phyloP scores from a whole-genome alignment of 2,797 vertebrate species.

The Macropodus opercularis region DNA sequence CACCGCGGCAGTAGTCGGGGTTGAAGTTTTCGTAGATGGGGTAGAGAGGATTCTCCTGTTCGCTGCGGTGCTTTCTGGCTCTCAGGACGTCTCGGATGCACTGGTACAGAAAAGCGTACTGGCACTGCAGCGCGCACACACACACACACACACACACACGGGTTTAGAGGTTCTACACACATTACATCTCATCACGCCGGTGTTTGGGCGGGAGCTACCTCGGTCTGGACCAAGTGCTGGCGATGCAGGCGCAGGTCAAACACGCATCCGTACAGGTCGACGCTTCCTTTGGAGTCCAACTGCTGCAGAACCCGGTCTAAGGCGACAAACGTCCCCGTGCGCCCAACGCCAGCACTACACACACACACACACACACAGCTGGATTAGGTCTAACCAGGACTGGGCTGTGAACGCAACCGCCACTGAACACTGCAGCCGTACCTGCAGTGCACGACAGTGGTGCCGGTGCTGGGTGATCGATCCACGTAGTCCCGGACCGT shows the following conservation, averaged over 20 bases:
- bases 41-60: conserved; percentile 93
- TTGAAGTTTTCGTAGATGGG: conserved; percentile 97
- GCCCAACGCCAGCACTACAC: conserved; percentile 93
- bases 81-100: conserved; percentile 92
- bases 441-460: conserved; percentile 95
- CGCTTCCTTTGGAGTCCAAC: conserved; percentile 86
- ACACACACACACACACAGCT: conserved; percentile 5
- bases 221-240: conserved; percentile 96
- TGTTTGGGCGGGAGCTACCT: conserved; percentile 76
- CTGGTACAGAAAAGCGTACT: conserved; percentile 93
- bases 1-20: conserved; percentile 91
- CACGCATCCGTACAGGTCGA: conserved; percentile 92
- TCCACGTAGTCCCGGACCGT: conserved; percentile 94
- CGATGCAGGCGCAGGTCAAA: conserved; percentile 93
- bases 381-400: too few species aligned
- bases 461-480: conserved; percentile 86
- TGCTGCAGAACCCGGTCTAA: conserved; percentile 93
- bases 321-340: conserved; percentile 94
- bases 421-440: too few species aligned
- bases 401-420: too few species aligned
- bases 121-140: conserved; percentile 80
- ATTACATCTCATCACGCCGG: too few species aligned
- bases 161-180: too few species aligned
- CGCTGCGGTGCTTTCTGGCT: conserved; percentile 88
- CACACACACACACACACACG: not conserved